phyloP scores from a whole-genome alignment of 2,797 vertebrate species.

The Acanthurus leucopareius region DNA sequence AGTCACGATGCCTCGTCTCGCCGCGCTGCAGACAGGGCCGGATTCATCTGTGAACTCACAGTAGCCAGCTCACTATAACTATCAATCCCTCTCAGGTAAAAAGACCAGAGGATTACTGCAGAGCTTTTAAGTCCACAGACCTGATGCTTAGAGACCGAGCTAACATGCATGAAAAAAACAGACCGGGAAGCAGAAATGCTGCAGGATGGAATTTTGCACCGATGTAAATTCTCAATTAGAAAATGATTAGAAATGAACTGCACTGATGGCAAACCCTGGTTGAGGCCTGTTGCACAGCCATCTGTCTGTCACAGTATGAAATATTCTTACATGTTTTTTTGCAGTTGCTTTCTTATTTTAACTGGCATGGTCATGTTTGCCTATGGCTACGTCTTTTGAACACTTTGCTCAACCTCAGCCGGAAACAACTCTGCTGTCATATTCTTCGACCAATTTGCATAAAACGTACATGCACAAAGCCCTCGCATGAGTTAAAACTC shows the following conservation, averaged over 20 bases:
- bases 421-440: constrained; percentile 24
- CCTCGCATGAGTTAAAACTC: not conserved
- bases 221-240: constrained; percentile 9
- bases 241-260: constrained; percentile 12
- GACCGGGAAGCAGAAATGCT: not conserved
- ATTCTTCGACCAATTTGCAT: constrained; percentile 24
- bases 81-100: constrained; percentile 69
- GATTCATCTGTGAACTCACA: constrained; percentile 48
- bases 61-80: constrained; percentile 56
- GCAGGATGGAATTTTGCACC: not conserved
- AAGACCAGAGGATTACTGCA: constrained; percentile 62
- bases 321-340: not conserved
- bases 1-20: constrained; percentile 62
- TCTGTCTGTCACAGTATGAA: not conserved
- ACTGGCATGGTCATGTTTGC: not conserved
- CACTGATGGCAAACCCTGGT: too few relatives aligned
- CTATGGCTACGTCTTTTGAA: constrained; percentile 7
- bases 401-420: constrained; percentile 10
- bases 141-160: not conserved
- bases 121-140: constrained; percentile 43
- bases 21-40: constrained; percentile 24
- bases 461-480: not conserved
- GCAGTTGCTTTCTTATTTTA: not conserved
- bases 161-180: not conserved
- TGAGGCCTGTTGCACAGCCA: not conserved